phyloP scores from a whole-genome alignment of 37 sponge, comb jelly and placozoan species.

The Agelas oroides region DNA sequence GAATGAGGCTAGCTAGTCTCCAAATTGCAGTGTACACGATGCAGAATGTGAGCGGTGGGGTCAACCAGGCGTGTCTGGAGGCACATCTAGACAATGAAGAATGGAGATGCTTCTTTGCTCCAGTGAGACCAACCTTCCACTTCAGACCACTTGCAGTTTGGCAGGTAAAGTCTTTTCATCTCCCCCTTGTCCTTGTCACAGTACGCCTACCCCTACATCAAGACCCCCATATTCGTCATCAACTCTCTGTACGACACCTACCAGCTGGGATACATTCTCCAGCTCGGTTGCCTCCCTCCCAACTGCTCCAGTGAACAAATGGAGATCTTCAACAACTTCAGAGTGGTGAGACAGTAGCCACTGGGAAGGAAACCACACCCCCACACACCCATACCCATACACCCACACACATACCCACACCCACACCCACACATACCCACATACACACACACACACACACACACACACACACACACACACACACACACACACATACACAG shows the following conservation, averaged over 20 bases:
- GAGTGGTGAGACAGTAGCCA: slow-evolving; percentile 39
- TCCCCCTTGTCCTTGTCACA: neutral
- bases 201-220: slow-evolving; percentile 81
- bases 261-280: slow-evolving; percentile 62
- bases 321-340: slow-evolving; percentile 52
- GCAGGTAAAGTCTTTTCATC: no score
- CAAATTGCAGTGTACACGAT: slow-evolving; percentile 57
- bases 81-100: slow-evolving; percentile 29
- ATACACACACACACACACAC: no score
- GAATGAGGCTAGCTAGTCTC: no score
- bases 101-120: slow-evolving; percentile 86
- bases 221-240: slow-evolving; percentile 70
- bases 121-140: slow-evolving; percentile 22
- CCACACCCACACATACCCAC: no score
- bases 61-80: slow-evolving; percentile 67
- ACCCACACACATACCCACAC: neutral
- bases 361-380: no score
- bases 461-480: no score
- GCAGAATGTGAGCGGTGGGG: slow-evolving; percentile 73
- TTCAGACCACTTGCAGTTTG: no score
- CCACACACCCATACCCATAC: no score
- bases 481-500: neutral
- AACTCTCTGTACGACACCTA: slow-evolving; percentile 82
- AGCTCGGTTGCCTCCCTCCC: slow-evolving; percentile 65
- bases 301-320: slow-evolving; percentile 56